phyloP scores from a whole-genome alignment of 2,113 vertebrate genomes.

The Microtus richardsoni region DNA sequence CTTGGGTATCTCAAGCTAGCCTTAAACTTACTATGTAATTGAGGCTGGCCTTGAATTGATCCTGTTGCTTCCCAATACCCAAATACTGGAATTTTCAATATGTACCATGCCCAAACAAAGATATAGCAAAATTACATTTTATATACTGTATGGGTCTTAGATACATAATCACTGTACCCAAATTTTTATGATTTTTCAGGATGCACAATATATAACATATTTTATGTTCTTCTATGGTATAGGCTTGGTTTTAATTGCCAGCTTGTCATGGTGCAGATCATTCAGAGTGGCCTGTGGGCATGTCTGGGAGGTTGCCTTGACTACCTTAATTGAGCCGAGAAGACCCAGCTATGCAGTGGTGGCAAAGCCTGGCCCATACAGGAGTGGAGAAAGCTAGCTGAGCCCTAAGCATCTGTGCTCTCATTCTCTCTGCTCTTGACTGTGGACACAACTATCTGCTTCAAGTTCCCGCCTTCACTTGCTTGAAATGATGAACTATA shows the following conservation, averaged over 20 bases:
- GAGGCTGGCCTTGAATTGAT: neutral
- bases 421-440: neutral
- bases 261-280: neutral
- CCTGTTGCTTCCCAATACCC: neutral
- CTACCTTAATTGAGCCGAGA: neutral
- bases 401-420: no score
- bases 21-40: neutral
- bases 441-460: neutral
- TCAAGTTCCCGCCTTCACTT: neutral
- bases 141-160: neutral
- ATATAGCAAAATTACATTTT: neutral
- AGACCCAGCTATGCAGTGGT: neutral
- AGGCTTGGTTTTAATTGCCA: neutral
- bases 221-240: neutral
- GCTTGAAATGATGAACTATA: neutral
- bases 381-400: neutral
- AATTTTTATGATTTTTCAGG: slow-evolving; percentile 18
- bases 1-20: neutral
- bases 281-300: neutral
- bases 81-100: neutral
- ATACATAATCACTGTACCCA: neutral
- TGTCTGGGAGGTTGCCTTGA: neutral
- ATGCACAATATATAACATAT: neutral
- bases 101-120: neutral
- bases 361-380: neutral